Conservation (phyloP, 2,888 invertebrate genomes). For the Cheilosia vernalis region DNA sequence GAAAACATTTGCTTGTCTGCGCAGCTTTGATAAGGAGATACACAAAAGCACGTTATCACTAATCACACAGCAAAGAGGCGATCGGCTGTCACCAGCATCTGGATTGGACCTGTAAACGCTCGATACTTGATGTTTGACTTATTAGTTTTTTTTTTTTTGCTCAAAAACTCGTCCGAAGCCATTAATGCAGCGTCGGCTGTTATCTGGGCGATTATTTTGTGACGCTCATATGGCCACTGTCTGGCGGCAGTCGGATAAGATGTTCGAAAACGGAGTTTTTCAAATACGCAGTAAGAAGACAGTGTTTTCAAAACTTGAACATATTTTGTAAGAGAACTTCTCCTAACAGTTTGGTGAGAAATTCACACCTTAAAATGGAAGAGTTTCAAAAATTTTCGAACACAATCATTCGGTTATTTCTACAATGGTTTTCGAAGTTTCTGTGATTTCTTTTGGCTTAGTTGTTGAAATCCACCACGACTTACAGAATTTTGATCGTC, state of each 20-base stretch:
- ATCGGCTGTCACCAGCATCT: conserved; percentile 31
- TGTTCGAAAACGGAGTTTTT: background rate
- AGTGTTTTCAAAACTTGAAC: no score
- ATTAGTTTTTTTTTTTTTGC: background rate
- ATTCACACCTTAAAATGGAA: no score
- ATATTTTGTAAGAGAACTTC: no score
- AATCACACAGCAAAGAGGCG: conserved; percentile 1
- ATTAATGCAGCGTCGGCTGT: background rate
- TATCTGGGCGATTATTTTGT: background rate
- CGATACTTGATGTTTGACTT: background rate
- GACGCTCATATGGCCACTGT: conserved; percentile 29
- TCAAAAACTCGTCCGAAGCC: background rate
- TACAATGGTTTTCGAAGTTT: no score
- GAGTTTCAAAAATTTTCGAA: no score
- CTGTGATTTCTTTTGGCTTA: no score
- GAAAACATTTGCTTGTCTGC: conserved; percentile 38
- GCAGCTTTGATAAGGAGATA: conserved; percentile 34
- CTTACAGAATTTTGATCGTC: no score
- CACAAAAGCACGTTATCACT: conserved; percentile 27
- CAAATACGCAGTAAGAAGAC: background rate
- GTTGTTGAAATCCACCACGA: no score
- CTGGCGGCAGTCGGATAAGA: background rate
- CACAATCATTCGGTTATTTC: no score
- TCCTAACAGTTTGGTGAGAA: no score
- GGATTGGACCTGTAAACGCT: conserved; percentile 36